Conservation (phyloP, 1,140 invertebrate genomes). For the Dreissena rostriformis region DNA sequence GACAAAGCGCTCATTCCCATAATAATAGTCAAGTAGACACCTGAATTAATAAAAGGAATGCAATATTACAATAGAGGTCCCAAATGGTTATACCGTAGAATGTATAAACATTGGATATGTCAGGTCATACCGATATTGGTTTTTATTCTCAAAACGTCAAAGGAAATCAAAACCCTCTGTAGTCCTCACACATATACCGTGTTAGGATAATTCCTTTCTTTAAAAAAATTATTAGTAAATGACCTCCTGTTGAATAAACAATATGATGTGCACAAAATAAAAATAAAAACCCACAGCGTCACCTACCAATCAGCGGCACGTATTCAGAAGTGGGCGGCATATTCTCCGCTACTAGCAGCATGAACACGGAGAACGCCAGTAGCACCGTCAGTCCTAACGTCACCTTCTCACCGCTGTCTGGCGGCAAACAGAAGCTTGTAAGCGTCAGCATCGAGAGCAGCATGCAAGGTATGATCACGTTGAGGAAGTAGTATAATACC, state of each 20-base stretch:
- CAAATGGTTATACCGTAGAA: no score
- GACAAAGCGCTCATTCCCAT: slow-evolving; percentile 81
- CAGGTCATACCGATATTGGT: no score
- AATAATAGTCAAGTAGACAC: slow-evolving; percentile 80
- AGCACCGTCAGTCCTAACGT: slow-evolving; percentile 83
- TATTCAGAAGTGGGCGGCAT: slow-evolving; percentile 85
- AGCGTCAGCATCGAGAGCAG: slow-evolving; percentile 77
- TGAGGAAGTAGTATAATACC: slow-evolving; percentile 78
- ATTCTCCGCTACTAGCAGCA: slow-evolving; percentile 85
- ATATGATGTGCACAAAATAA: not conserved
- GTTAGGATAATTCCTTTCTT: not conserved
- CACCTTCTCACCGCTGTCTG: slow-evolving; percentile 80
- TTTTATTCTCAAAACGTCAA: no score
- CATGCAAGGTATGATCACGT: slow-evolving; percentile 80
- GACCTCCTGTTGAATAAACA: not conserved
- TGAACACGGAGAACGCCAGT: slow-evolving; percentile 85
- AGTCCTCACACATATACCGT: not conserved
- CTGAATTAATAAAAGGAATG: slow-evolving; percentile 69
- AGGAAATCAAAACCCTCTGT: no score
- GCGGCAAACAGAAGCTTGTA: slow-evolving; percentile 73
- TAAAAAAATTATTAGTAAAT: not conserved
- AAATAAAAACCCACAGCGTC: slow-evolving; percentile 22
- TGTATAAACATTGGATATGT: no score
- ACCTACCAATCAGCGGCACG: slow-evolving; percentile 84
- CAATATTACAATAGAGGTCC: not conserved